These are phyloP conservation scores for Dasypolia templi DNA, from an alignment of 2,888 invertebrate genomes.

Conservation along the genomic window DNA sequence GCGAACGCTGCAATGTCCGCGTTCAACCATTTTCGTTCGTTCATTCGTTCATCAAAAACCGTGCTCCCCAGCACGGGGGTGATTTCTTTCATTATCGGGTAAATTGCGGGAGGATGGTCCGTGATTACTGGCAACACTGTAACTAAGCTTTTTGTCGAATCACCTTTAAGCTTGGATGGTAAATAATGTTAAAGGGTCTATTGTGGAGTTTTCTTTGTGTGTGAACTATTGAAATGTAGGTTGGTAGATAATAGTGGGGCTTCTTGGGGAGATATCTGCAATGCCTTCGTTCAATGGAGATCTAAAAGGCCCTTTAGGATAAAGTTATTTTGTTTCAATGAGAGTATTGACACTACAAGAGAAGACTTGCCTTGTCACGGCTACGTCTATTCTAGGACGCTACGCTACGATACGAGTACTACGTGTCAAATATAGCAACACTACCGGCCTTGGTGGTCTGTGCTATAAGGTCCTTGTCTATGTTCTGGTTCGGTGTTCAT, in stretches of 20 bases:
- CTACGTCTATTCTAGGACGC: too few species aligned
- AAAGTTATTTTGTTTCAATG: background rate
- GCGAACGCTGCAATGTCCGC: slow-evolving; percentile 52
- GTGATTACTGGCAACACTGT: slow-evolving; percentile 66
- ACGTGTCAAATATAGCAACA: too few species aligned
- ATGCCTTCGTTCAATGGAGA: background rate
- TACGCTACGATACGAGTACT: too few species aligned
- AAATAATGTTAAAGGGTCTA: slow-evolving; percentile 16
- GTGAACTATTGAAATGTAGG: slow-evolving; percentile 27
- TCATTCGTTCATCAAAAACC: slow-evolving; percentile 56
- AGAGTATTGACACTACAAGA: background rate
- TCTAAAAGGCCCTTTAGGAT: background rate
- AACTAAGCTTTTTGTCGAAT: slow-evolving; percentile 69
- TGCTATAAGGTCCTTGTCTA: too few species aligned
- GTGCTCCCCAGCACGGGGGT: slow-evolving; percentile 51
- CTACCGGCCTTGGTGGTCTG: too few species aligned
- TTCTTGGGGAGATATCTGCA: slow-evolving; percentile 10
- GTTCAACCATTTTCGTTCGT: slow-evolving; percentile 62
- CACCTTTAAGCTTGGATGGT: too few species aligned
- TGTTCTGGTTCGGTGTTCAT: too few species aligned
- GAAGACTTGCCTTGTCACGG: too few species aligned
- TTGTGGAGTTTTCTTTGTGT: slow-evolving; percentile 39
- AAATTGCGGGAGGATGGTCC: slow-evolving; percentile 62
- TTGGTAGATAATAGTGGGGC: slow-evolving; percentile 5
- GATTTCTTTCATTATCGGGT: slow-evolving; percentile 66